Percentiles rank a stretch among this genome's conserved stretches.
Conservation (phyloP, 2,113 vertebrate species). For the Sorex fumeus region DNA sequence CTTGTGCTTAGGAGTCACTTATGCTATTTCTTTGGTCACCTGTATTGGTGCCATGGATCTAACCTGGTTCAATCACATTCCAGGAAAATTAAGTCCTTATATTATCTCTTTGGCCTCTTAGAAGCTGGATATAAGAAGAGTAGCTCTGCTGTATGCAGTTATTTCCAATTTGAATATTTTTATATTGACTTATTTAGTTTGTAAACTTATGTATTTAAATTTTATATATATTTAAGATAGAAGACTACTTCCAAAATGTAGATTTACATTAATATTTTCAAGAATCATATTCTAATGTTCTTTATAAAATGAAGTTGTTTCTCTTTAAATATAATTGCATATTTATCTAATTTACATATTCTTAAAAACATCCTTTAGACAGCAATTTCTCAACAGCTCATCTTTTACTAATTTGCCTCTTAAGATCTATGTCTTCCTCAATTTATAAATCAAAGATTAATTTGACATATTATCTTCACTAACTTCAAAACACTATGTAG, state of each 20-base stretch:
- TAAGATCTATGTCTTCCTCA: neutral
- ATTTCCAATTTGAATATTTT: neutral
- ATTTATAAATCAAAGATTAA: conserved; percentile 5
- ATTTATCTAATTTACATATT: neutral
- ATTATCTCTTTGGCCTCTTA: no score
- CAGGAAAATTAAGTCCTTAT: no score
- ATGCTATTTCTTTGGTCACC: no score
- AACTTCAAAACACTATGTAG: conserved; percentile 23
- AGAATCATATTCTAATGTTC: neutral
- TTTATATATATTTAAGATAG: neutral
- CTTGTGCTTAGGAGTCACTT: no score
- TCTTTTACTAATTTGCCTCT: neutral
- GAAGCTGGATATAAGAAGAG: no score
- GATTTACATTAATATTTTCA: neutral
- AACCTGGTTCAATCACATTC: no score
- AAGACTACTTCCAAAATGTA: neutral
- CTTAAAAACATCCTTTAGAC: neutral
- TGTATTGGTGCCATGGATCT: no score
- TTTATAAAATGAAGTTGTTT: neutral
- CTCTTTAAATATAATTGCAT: neutral
- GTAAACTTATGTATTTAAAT: neutral
- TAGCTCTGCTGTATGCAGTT: no score
- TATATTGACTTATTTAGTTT: neutral
- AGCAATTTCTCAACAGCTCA: neutral
- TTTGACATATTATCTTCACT: neutral